Evolutionary conservation across 2,797 vertebrate genomes (phyloP), one percentile per base, ranked within the genome.

Genomic region (Xerus rutilus): DNA sequence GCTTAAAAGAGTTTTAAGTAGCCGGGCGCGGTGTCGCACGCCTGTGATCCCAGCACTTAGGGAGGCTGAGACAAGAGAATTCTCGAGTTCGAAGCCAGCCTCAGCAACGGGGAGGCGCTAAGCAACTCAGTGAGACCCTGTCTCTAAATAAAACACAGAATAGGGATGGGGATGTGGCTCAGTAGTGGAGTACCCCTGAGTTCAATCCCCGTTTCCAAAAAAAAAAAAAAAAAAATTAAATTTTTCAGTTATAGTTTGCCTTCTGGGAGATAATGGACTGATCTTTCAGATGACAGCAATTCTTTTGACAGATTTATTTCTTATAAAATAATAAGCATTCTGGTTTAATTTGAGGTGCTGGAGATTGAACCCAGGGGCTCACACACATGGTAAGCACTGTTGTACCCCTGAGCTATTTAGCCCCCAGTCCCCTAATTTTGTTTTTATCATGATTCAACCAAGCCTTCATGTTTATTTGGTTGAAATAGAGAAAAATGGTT

Each of bases 401-500:
- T 52, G 32, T 72, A 17, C 59, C 39, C 54, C 35, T 54, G 7
- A 89, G n/a, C 32, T 72, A 4, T 49, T 67, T 30, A 43, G 57
- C 11, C 13, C 67, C 23, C 28, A 74, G 12, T 25, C 52, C 6
- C 23, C 12, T 72, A 5, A 0, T 32, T 65, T 65, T 65, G 18
- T 73, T 67, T 64, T 62, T 13, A 39, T 94, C 86, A n/a, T 82
- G 12, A n/a, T 92, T 67, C 95, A 86, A 78, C 9, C 18, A 43
- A 89, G 12, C 45, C 25, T 95, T 79, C 5, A 0, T 88, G 20
- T 90, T 73, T 78, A n/a, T 88, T 87, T 92, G 64, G 47, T 78
- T 39, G 62, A 93, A 86, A 59, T 47, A 83, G 49, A 86, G 69
- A 88, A 72, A 81, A 85, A 45, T 47, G 15, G 52, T 95, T 96